Base-by-base conservation (phyloP, 2,113 vertebrate genomes). In the Pachyramphus minor region DNA sequence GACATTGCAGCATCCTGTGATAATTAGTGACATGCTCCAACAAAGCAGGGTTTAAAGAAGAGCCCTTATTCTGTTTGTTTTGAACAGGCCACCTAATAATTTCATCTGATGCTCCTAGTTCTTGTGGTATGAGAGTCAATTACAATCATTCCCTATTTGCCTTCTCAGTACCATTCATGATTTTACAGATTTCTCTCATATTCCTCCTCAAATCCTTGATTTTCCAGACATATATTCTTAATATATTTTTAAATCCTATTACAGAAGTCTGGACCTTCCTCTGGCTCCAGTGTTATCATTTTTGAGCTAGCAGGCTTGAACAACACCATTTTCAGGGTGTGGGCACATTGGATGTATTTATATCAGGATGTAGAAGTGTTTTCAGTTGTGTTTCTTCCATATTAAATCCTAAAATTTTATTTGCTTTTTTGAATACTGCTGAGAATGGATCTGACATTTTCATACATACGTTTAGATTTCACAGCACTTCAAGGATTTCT, bases 41-140 rank as follows among this genome's bases (percentile, higher is more conserved):
- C 80, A 89, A 95, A 67, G 56, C 89, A 68, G 83, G 69, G 89
- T 87, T 88, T 93, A 90, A 86, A 95, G 92, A 95, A 95, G 90
- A 92, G 89, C 83, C 60, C 90, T 95, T 92, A 50, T 89, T 96
- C 87, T 95, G 86, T 96, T 97, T 94, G 89, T 95, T 95, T 95
- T 97, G 94, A 95, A 89, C 73, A 89, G 84, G 73, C 73, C 64
- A 53, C 86, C 76, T 81, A 78, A 84, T 92, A 95, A 95, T 97
- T 96, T 90, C 60, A 81, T 93, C 84, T 89, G 69, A 87, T 95
- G 68, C 64, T 90, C 69, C 60, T 81, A 56, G 73, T 92, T 95
- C 93, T 93, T 19, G 1, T 87, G 47, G 58, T 72, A 74, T 71
- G 69, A 97, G 94, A 93, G 95, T 93, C 95, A 95, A 89, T 96